Conservation (phyloP, 2,888 invertebrate genomes). For the Euzophera pinguis region DNA sequence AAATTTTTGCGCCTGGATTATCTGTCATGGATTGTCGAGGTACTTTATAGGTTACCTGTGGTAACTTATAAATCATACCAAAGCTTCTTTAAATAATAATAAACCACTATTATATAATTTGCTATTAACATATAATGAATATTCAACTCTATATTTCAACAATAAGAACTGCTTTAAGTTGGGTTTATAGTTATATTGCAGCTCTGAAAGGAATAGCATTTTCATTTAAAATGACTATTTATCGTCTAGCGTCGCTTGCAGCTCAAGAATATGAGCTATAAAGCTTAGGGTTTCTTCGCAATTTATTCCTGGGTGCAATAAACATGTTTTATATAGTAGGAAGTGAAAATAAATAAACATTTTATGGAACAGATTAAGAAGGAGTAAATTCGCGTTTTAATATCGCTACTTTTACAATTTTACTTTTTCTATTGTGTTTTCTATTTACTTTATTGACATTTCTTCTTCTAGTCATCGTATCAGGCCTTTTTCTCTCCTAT, state of each 20-base stretch:
- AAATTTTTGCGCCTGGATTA: no score
- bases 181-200: constrained; percentile 10
- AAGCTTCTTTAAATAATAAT: neutral
- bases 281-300: constrained; percentile 26
- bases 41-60: no score
- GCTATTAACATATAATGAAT: neutral
- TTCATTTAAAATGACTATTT: constrained; percentile 25
- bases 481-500: no score
- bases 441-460: no score
- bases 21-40: no score
- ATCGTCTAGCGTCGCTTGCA: constrained; percentile 22
- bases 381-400: no score
- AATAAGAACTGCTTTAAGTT: constrained; percentile 13
- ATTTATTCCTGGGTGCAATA: constrained; percentile 23
- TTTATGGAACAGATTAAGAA: neutral
- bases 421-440: no score
- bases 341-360: constrained; percentile 15
- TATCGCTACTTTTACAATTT: no score
- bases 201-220: constrained; percentile 16
- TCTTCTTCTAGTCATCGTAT: no score
- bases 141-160: constrained; percentile 3
- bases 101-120: neutral
- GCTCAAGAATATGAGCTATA: constrained; percentile 23
- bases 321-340: constrained; percentile 7
- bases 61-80: no score